Evolutionary conservation across 2,888 invertebrate species (phyloP), one percentile per base, ranked within the genome.

Genomic region (Xestia ashworthii): DNA sequence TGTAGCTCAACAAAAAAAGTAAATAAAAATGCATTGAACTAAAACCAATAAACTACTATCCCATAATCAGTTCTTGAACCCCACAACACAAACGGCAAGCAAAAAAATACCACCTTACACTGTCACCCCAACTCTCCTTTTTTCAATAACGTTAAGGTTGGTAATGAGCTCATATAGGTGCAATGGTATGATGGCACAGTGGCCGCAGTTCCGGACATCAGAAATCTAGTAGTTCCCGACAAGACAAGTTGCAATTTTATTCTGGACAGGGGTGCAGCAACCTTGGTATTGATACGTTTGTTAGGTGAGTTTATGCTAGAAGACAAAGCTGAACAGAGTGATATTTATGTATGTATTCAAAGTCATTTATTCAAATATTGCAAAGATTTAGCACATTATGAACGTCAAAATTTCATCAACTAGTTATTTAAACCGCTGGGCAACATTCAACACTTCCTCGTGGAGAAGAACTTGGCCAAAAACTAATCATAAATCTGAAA

Each of bases 231-330:
- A 91, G 93, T 93, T 93, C 93, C 93, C 90, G 91, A 88, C 91
- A 88, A 91, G 94, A 93, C 93, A 92, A 92, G 93, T 93, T 93
- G 91, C 91, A 90, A 77, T 91, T 93, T 92, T 88, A 90, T 89
- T 92, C 90, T 86, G 76, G 74, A 44, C 93, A 94, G 95, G 88
- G 91, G 89, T 92, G 25, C 67, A n/a, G 11, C 92, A 93, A 88
- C 62, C 22, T 76, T 65, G 71, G 48, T 6, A 19, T 11, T 5
- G 11, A 19, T 6, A 6, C 3, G 41, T 44, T 48, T 38, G 1
- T 0, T 55, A 22, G 22, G 11, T 3, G 6, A 55, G 14, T 32
- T 62, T 32, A n/a, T 11, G 16, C n/a, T 19, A 41, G 8, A 9
- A 70, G 14, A 44, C 3, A 41, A 16, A 41, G n/a, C 22, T 12